Conservation (phyloP, 2,888 invertebrate genomes). For the Lycophotia porphyrea region DNA sequence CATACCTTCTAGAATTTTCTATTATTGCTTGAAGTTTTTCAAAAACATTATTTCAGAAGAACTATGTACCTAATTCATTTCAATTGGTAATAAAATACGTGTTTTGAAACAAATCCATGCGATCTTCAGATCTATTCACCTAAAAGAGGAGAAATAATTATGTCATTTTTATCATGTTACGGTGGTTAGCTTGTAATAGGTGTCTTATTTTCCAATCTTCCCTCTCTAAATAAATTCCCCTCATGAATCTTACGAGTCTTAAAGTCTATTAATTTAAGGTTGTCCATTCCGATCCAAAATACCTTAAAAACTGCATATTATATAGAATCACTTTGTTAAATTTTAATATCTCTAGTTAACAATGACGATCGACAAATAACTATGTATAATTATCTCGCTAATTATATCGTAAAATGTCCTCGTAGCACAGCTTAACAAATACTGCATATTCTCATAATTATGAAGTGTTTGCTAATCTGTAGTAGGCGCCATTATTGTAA, state of each 20-base stretch:
- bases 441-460: not conserved
- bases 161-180: not conserved
- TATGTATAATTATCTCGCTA: slow-evolving; percentile 64
- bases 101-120: not conserved
- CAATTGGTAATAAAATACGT: slow-evolving; percentile 2
- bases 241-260: not conserved
- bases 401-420: slow-evolving; percentile 33
- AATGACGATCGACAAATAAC: slow-evolving; percentile 73
- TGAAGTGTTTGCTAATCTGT: slow-evolving; percentile 4
- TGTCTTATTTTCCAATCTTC: not conserved
- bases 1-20: slow-evolving; percentile 45
- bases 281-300: slow-evolving; percentile 48
- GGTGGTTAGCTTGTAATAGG: not conserved
- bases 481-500: slow-evolving; percentile 10
- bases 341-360: slow-evolving; percentile 53
- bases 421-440: slow-evolving; percentile 17
- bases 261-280: slow-evolving; percentile 36
- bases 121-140: not conserved
- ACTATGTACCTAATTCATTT: slow-evolving; percentile 5
- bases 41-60: slow-evolving; percentile 20
- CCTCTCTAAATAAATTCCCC: not conserved
- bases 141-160: slow-evolving; percentile 6
- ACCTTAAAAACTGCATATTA: slow-evolving; percentile 23
- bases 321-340: slow-evolving; percentile 32
- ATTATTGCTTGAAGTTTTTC: slow-evolving; percentile 35